Evolutionary conservation across 1,140 invertebrate genomes (phyloP).

Genomic region (Ips typographus): DNA sequence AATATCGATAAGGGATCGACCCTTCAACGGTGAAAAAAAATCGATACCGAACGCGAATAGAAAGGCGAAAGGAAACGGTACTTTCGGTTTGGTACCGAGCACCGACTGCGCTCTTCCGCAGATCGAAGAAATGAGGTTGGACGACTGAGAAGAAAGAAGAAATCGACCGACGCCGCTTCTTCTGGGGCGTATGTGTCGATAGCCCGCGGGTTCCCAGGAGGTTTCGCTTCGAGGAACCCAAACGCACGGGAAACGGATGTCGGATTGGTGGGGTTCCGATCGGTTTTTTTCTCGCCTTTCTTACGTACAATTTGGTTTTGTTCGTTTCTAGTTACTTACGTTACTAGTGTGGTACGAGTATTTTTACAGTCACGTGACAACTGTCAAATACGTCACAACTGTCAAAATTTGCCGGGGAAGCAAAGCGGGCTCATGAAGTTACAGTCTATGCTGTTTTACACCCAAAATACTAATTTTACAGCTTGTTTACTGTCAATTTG

Average conservation of each 20-base stretch:
- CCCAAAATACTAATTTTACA: no score
- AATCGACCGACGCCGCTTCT: slow-evolving; percentile 14
- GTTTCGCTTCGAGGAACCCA: slow-evolving; percentile 11
- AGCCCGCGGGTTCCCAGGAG: slow-evolving; percentile 17
- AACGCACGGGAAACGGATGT: slow-evolving; percentile 11
- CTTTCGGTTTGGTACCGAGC: slow-evolving; percentile 15
- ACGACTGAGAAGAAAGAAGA: slow-evolving; percentile 30
- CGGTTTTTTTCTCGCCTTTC: background rate
- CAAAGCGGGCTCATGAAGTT: no score
- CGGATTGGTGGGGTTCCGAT: background rate
- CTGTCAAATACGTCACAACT: no score
- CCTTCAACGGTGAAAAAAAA: background rate
- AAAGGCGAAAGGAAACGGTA: slow-evolving; percentile 22
- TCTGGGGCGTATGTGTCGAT: background rate
- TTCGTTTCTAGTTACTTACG: background rate
- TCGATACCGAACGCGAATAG: slow-evolving; percentile 5
- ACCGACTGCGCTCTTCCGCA: slow-evolving; percentile 8
- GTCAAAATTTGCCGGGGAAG: no score
- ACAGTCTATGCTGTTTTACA: no score
- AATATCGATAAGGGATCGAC: slow-evolving; percentile 1
- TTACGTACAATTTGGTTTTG: background rate
- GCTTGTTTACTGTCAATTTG: no score
- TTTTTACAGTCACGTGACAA: background rate
- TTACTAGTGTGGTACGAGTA: background rate
- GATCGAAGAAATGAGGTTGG: slow-evolving; percentile 30